Base-by-base conservation (phyloP, 2,888 invertebrate genomes). In the Himalopsyche japonica region DNA sequence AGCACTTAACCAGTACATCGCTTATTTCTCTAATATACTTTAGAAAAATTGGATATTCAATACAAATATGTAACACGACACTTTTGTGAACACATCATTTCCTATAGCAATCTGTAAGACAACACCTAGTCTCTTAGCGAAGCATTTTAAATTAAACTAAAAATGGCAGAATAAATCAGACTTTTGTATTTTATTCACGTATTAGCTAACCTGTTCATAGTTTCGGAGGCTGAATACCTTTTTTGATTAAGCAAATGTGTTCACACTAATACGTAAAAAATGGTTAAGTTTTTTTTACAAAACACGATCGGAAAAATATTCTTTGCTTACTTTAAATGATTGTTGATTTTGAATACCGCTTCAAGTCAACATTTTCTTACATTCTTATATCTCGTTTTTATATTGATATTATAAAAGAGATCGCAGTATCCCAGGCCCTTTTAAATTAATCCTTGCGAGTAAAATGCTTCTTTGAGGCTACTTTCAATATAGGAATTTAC, bases 401-500 rank as follows among this genome's bases (percentile, higher is more conserved):
- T 57, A 57, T 24, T 20, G 20, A 8, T 57, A 7, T 57, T 5
- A 57, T 20, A 20, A 57, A 57, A 57, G 57, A 24, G 57, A 57
- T 24, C 57, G 24, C 57, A 20, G 5, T 8, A 57, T 57, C 57
- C 24, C 8, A 57, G 24, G 24, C 57, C 20, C 57, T 57, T 57
- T 57, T 20, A 57, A 57, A 24, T 57, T n/a, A 24, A 57, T 1
- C 7, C 20, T 8, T 10, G 2, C 8, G 20, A 7, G 57, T 20
- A 20, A 20, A 57, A 7, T 57, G 24, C 57, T 57, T 57, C 24
- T 57, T 24, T 20, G 20, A 57, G 57, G 57, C 24, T 7, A 57
- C 7, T 8, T 57, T 57, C 20, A 57, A 20, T 81, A 47, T 34
- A 48, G 34, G 48, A 78, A 82, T 82, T 82, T 82, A 82, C 82